These are phyloP conservation scores for Pollenia griseotomentosa DNA, from an alignment of 2,888 invertebrate species.

Conservation along the genomic window DNA sequence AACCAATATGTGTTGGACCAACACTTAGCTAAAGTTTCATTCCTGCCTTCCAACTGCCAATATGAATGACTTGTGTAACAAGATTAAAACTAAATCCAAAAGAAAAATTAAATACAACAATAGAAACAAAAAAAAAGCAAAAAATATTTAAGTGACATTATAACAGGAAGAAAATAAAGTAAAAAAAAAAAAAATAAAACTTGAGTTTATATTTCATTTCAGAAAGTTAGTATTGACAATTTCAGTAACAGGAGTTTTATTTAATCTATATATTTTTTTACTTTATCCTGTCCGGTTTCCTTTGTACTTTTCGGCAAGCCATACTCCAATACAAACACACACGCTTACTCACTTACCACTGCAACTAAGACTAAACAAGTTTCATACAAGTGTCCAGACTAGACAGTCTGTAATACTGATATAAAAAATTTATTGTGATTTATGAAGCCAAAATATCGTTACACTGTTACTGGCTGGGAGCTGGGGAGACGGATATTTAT, in stretches of 20 bases:
- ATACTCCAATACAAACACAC: background rate
- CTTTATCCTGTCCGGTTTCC: background rate
- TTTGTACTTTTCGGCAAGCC: background rate
- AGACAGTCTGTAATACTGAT: slow-evolving; percentile 66
- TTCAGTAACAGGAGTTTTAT: slow-evolving; percentile 26
- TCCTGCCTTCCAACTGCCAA: background rate
- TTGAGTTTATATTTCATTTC: slow-evolving; percentile 50
- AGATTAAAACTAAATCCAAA: background rate
- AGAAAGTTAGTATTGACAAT: slow-evolving; percentile 54
- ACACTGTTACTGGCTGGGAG: background rate
- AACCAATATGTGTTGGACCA: slow-evolving; percentile 51
- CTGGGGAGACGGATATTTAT: slow-evolving; percentile 15
- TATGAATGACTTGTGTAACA: slow-evolving; percentile 31
- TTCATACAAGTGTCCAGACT: slow-evolving; percentile 51
- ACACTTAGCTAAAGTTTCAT: background rate
- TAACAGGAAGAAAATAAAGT: slow-evolving; percentile 27
- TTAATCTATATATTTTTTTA: slow-evolving; percentile 20
- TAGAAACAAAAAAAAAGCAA: background rate
- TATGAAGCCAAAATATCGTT: slow-evolving; percentile 40
- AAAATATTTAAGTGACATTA: slow-evolving; percentile 51
- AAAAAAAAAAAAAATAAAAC: slow-evolving; percentile 4
- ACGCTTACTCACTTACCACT: background rate
- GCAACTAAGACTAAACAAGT: slow-evolving; percentile 12
- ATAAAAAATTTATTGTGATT: slow-evolving; percentile 69
- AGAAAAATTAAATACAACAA: background rate